Evolutionary conservation across 2,113 vertebrate genomes (phyloP), one percentile per base, ranked within the genome.

Genomic region (Athene noctua): DNA sequence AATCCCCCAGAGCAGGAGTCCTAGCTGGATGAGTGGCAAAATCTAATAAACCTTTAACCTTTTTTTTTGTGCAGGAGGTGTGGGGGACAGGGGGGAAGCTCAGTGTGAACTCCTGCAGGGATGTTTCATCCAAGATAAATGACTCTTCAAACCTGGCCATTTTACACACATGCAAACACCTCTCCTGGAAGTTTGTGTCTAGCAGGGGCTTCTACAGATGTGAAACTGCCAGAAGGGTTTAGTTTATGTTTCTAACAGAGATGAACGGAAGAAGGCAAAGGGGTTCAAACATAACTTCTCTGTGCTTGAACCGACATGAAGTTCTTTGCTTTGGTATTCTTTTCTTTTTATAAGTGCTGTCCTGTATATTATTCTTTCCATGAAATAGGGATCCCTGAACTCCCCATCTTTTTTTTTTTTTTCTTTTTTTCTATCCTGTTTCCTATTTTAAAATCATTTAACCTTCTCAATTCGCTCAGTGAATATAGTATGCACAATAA

Each of bases 231-330:
- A 91, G 57, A 80, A 91, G 46, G 58, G 17, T 51, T 61, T 61
- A 79, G 63, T 79, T 96, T 81, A n/a, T 84, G n/a, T 71, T 95
- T 95, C 61, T 82, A 77, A 54, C 58, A 80, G 57, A 93, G 83
- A 40, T 32, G 34, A 70, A 54, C 5, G 2, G 55, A 85, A 92
- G 52, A 54, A 51, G 7, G 54, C 46, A 70, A 72, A 81, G 34
- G 25, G 10, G 11, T 83, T 94, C 22, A 71, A 89, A 89, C 71
- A n/a, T 44, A 74, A 65, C n/a, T 66, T 38, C 75, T 93, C 29
- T 61, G 49, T 90, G 36, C 29, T 91, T 40, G 51, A 95, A 57
- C 22, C 7, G 9, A 17, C 4, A 3, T 58, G 52, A 40, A 87
- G 20, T 73, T 87, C 66, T 92, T 93, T 80, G 34, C 44, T 87